Evolutionary conservation across 2,797 vertebrate species (phyloP).

Genomic region (Saguinus oedipus): DNA sequence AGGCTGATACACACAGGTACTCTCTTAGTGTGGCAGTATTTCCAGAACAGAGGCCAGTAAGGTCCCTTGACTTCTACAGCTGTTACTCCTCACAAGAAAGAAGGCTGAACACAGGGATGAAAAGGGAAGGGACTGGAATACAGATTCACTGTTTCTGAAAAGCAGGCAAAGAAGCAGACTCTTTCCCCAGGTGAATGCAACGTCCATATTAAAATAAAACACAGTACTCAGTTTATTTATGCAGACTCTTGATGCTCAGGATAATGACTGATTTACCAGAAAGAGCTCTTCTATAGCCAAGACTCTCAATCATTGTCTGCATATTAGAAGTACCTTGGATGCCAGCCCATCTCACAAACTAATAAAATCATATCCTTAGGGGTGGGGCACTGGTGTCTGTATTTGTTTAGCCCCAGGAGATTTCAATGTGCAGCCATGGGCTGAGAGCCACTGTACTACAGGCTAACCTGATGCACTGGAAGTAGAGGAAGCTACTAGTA

Average conservation of each 20-base stretch:
- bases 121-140: not conserved
- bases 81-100: not conserved
- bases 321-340: not conserved
- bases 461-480: not conserved
- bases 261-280: constrained; percentile 13
- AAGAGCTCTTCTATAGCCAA: not conserved
- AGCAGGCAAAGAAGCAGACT: not conserved
- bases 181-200: not conserved
- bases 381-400: not conserved
- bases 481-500: not conserved
- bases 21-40: rapidly evolving
- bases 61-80: not conserved
- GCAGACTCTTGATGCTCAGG: constrained; percentile 3
- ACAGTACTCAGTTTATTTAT: not conserved
- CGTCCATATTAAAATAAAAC: constrained; percentile 43
- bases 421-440: not conserved
- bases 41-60: not conserved
- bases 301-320: not conserved
- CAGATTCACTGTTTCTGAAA: not conserved
- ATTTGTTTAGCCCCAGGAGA: not conserved
- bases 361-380: not conserved
- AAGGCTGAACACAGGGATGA: not conserved
- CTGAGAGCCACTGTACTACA: not conserved
- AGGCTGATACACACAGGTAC: not conserved
- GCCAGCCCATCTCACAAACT: not conserved